Conservation (phyloP, 2,888 invertebrate genomes). For the Sicus ferrugineus region DNA sequence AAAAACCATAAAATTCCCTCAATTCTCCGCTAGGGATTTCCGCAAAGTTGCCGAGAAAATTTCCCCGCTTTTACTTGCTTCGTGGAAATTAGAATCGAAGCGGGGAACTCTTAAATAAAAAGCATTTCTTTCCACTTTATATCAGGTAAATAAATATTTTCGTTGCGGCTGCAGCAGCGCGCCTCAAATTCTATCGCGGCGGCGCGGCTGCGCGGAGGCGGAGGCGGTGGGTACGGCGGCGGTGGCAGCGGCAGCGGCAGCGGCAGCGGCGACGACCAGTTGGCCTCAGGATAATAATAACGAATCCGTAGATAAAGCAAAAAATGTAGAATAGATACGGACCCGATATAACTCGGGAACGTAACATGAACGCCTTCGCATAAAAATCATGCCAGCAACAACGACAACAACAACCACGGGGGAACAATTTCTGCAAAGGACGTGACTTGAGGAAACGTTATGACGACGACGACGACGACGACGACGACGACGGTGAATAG, state of each 20-base stretch:
- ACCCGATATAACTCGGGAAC: conserved; percentile 21
- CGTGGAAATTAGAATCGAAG: neutral
- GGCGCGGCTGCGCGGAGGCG: too few species aligned
- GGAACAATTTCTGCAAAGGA: conserved; percentile 22
- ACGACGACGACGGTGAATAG: neutral
- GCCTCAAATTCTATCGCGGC: too few species aligned
- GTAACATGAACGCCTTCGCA: conserved; percentile 40
- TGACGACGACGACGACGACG: neutral
- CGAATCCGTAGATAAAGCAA: conserved; percentile 14
- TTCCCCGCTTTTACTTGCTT: neutral
- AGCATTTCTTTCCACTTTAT: too few species aligned
- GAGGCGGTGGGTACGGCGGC: too few species aligned
- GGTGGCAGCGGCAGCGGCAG: neutral
- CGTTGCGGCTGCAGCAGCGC: too few species aligned
- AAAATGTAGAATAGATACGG: conserved; percentile 1
- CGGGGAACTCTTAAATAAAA: neutral
- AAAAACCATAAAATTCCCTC: neutral
- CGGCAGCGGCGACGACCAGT: neutral
- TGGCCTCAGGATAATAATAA: conserved; percentile 34
- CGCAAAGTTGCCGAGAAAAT: neutral
- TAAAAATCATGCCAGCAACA: conserved; percentile 32
- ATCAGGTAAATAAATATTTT: too few species aligned
- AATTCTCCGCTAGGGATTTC: neutral
- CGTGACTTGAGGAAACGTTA: conserved; percentile 30
- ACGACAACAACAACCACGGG: neutral